Evolutionary conservation across 2,797 vertebrate genomes (phyloP), one percentile per base, ranked within the genome.

Genomic region (Helostoma temminkii): DNA sequence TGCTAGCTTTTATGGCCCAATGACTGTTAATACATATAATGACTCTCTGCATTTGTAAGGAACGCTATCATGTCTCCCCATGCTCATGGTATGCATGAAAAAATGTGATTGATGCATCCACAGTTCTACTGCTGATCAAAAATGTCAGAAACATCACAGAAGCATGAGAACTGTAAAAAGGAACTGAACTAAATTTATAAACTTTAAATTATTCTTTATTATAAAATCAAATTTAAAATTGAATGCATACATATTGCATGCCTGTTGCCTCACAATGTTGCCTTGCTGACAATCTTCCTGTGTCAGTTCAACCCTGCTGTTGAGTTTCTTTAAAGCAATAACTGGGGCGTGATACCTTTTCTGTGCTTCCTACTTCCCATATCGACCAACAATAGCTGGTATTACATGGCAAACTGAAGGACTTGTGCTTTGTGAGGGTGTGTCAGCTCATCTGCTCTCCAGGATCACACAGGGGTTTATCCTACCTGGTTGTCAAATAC

Each of bases 361-460:
- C 65, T 78, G 37, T 63, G 30, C 71, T 78, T n/a, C 65, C 54
- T 70, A 61, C 69, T 81, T 69, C 70, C 78, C 74, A 50, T 64
- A 85, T 80, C 89, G 86, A 85, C 75, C 82, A 81, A 66, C 80
- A 74, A 81, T 70, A 82, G 69, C 73, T 76, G 73, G 68, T 62
- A 80, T 82, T 83, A 80, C 65, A 78, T 78, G 81, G 83, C 81
- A 85, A 74, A 57, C 57, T 84, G 78, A 90, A 70, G 68, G 68
- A 84, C 82, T 65, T 81, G 57, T 49, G 80, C 55, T 71, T 66
- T 5, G 32, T 66, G 46, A 0, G 30, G 70, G 58, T 72, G 78
- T 76, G 81, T 80, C 80, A 78, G 69, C 58, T 63, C 75, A 66
- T 71, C 75, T 70, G 66, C 79, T 78, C 76, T 65, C 25, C 41